Evolutionary conservation across 2,113 vertebrate genomes (phyloP).

Genomic region (Crotalus horridus): DNA sequence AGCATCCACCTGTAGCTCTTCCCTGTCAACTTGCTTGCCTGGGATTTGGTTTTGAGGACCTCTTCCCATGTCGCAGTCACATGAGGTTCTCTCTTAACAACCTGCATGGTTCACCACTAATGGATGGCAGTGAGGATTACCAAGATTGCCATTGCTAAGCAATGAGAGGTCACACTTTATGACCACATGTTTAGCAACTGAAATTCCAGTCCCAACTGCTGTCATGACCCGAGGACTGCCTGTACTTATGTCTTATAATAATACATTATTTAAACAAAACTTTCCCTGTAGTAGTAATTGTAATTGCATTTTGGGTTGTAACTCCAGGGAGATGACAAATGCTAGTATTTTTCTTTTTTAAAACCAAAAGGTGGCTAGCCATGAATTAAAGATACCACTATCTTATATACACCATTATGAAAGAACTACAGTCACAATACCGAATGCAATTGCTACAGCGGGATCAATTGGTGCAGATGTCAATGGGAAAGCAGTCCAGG

Average conservation of each 20-base stretch:
- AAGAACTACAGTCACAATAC: conserved; percentile 77
- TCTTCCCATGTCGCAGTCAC: neutral
- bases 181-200: neutral
- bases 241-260: neutral
- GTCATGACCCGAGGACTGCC: neutral
- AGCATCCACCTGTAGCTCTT: neutral
- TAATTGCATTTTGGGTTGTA: neutral
- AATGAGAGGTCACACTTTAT: neutral
- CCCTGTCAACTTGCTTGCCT: neutral
- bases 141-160: neutral
- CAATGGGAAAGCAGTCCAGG: conserved; percentile 86
- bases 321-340: neutral
- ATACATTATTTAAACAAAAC: neutral
- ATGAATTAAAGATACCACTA: conserved; percentile 73
- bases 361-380: conserved; percentile 74
- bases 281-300: neutral
- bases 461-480: conserved; percentile 77
- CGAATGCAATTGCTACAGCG: conserved; percentile 74
- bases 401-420: conserved; percentile 77
- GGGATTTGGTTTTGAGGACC: neutral
- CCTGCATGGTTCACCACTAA: neutral
- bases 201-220: neutral
- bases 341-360: conserved; percentile 24
- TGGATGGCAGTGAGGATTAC: neutral
- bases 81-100: neutral